Conservation (phyloP, 2,888 invertebrate genomes). For the Stenolophus ochropezus region DNA sequence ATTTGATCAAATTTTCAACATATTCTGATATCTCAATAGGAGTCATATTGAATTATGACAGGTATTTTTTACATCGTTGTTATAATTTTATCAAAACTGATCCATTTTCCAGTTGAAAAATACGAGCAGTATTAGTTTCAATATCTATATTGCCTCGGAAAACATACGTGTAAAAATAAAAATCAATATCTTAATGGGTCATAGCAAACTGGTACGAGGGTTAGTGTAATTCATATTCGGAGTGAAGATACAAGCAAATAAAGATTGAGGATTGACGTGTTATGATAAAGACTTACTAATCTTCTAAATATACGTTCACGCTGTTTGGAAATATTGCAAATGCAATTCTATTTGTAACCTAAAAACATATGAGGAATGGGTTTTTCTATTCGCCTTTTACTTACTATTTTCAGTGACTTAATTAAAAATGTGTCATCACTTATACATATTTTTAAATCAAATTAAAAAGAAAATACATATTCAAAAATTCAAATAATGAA, state of each 20-base stretch:
- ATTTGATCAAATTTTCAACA: constrained; percentile 39
- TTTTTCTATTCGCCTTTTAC: too few species aligned
- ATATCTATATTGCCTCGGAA: constrained; percentile 24
- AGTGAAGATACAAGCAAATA: not conserved
- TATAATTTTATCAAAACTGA: constrained; percentile 30
- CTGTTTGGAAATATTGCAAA: not conserved
- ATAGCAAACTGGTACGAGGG: constrained; percentile 7
- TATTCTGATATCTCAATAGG: constrained; percentile 34
- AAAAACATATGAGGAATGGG: too few species aligned
- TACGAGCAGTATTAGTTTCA: constrained; percentile 6
- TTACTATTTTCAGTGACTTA: too few species aligned
- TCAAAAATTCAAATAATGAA: too few species aligned
- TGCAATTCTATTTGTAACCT: not conserved
- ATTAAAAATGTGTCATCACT: too few species aligned
- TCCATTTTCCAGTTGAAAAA: constrained; percentile 20
- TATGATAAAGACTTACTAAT: not conserved
- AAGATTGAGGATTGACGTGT: not conserved
- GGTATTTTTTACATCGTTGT: constrained; percentile 38
- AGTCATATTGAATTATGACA: constrained; percentile 15
- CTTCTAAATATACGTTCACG: not conserved
- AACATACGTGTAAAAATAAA: constrained; percentile 22
- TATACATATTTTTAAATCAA: too few species aligned
- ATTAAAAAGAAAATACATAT: too few species aligned
- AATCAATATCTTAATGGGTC: constrained; percentile 42
- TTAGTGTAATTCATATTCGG: constrained; percentile 1